phyloP scores from a whole-genome alignment of 2,113 vertebrate species.

The Chelonoidis abingdonii region DNA sequence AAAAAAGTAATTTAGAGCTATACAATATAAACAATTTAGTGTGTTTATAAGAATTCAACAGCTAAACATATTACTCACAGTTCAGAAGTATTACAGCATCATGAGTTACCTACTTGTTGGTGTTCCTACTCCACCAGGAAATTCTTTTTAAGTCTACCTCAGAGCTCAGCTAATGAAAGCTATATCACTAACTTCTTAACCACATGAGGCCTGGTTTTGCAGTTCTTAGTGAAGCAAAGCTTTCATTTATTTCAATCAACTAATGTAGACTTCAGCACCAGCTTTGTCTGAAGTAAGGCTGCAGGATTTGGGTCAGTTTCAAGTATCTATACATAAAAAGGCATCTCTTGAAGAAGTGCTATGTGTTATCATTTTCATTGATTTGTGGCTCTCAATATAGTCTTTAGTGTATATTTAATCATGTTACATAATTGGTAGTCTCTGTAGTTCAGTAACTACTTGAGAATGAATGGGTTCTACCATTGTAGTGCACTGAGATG shows the following conservation, averaged over 20 bases:
- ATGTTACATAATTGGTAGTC: background rate
- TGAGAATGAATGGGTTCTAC: background rate
- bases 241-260: background rate
- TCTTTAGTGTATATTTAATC: background rate
- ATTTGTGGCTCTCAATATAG: background rate
- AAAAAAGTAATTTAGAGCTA: background rate
- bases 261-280: background rate
- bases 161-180: background rate
- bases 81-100: background rate
- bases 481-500: background rate
- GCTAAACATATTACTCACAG: background rate
- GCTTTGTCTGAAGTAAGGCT: background rate
- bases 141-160: background rate
- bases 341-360: background rate
- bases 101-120: background rate
- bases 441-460: background rate
- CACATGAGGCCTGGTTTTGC: background rate
- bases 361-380: background rate
- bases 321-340: background rate
- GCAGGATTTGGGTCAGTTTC: background rate
- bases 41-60: background rate
- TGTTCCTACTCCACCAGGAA: background rate
- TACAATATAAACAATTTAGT: background rate
- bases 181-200: background rate
- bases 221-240: background rate